phyloP scores from a whole-genome alignment of 2,113 vertebrate species.

The Zosterops borbonicus region DNA sequence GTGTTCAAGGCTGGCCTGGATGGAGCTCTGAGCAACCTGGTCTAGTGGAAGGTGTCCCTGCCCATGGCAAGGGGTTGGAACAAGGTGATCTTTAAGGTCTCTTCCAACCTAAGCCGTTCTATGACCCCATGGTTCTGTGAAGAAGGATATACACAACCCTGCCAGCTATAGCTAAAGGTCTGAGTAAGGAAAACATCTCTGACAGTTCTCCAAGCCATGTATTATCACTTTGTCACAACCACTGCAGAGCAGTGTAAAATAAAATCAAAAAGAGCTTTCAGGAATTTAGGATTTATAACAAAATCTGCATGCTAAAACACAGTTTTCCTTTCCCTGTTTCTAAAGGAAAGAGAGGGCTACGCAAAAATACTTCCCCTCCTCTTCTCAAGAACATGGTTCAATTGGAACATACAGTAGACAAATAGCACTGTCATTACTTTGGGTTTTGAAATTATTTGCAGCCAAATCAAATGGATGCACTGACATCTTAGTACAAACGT shows the following conservation, averaged over 20 bases:
- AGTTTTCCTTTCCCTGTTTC: neutral
- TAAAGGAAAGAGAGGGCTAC: neutral
- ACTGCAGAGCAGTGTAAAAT: neutral
- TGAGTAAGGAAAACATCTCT: neutral
- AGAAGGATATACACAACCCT: neutral
- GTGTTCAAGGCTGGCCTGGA: accelerated
- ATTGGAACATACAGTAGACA: neutral
- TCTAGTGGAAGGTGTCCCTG: neutral
- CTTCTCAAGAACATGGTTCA: neutral
- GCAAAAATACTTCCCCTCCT: neutral
- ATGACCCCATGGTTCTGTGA: neutral
- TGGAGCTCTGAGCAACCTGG: neutral
- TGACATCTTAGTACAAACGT: neutral
- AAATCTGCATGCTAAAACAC: neutral
- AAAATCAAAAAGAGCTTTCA: neutral
- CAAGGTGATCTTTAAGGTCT: neutral
- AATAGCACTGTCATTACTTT: neutral
- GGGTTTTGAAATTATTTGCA: neutral
- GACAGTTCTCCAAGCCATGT: neutral
- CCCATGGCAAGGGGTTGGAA: neutral
- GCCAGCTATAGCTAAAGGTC: neutral
- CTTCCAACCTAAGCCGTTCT: neutral
- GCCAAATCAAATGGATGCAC: neutral
- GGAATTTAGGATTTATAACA: neutral
- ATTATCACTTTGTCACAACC: neutral